phyloP scores from a whole-genome alignment of 2,797 vertebrate genomes.

The Cirrhinus mrigala region DNA sequence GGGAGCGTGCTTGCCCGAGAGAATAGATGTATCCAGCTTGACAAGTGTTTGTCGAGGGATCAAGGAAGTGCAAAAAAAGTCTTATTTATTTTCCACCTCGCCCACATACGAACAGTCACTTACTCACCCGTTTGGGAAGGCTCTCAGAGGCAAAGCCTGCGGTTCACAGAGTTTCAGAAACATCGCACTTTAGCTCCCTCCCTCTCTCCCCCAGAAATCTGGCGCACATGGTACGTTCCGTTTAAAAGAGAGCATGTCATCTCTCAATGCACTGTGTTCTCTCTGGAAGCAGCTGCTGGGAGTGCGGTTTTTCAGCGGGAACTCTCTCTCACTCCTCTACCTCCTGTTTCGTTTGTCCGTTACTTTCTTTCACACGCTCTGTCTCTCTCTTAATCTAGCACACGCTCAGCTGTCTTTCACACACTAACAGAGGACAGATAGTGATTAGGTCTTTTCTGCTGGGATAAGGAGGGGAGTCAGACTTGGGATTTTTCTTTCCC shows the following conservation, averaged over 20 bases:
- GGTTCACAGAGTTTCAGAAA: slow-evolving; percentile 43
- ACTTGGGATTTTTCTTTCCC: slow-evolving; percentile 53
- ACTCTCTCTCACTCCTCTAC: slow-evolving; percentile 45
- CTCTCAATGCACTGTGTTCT: slow-evolving; percentile 70
- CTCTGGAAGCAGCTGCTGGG: slow-evolving; percentile 57
- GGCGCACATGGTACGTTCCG: slow-evolving; percentile 88
- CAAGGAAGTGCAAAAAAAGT: background rate
- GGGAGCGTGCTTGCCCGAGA: slow-evolving; percentile 9
- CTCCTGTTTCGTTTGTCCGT: slow-evolving; percentile 28
- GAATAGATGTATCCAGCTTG: slow-evolving; percentile 34
- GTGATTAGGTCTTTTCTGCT: slow-evolving; percentile 32
- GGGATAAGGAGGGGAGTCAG: slow-evolving; percentile 11
- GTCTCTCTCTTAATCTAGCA: slow-evolving; percentile 8
- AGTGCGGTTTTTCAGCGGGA: slow-evolving; percentile 38
- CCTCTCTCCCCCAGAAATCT: slow-evolving; percentile 64
- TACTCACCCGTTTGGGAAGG: background rate
- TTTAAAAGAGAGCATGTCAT: slow-evolving; percentile 84
- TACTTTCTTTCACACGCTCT: slow-evolving; percentile 45
- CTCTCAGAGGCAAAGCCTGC: slow-evolving; percentile 15
- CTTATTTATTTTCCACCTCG: background rate
- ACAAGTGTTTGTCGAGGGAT: slow-evolving; percentile 45
- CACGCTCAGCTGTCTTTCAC: slow-evolving; percentile 14
- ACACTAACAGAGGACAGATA: slow-evolving; percentile 36
- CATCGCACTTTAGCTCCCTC: slow-evolving; percentile 38
- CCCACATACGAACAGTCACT: background rate